A percentile compares a stretch with the other conserved stretches of the same genome.
Conservation (phyloP, 1,140 invertebrate species). For the Anastatus disparis region DNA sequence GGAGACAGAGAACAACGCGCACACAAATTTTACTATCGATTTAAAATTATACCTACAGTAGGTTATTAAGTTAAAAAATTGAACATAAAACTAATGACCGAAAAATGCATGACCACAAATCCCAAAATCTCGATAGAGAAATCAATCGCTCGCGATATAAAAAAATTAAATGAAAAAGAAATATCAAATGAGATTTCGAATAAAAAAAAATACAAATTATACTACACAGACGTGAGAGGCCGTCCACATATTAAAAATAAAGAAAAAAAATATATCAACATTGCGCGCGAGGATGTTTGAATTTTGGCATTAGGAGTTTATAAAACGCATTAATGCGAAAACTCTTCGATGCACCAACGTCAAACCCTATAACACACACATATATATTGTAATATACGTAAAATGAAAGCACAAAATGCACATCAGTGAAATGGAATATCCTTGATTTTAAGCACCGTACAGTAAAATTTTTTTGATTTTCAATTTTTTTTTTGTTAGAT, state of each 20-base stretch:
- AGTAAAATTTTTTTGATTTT: no score
- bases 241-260: slow-evolving; percentile 34
- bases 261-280: slow-evolving; percentile 14
- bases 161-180: background rate
- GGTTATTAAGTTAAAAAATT: slow-evolving; percentile 8
- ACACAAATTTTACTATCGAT: slow-evolving; percentile 33
- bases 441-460: no score
- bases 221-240: slow-evolving; percentile 30
- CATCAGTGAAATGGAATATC: no score
- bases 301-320: background rate
- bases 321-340: background rate
- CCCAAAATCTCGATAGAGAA: background rate
- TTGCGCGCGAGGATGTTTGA: background rate
- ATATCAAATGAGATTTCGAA: background rate
- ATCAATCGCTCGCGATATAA: background rate
- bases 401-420: background rate
- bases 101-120: background rate
- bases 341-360: background rate
- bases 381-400: slow-evolving; percentile 18
- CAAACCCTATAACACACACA: background rate
- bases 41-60: slow-evolving; percentile 9
- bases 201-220: no score
- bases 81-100: background rate
- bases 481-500: no score
- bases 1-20: slow-evolving; percentile 10